phyloP scores from a whole-genome alignment of 2,113 vertebrate genomes.

The Anhinga anhinga region DNA sequence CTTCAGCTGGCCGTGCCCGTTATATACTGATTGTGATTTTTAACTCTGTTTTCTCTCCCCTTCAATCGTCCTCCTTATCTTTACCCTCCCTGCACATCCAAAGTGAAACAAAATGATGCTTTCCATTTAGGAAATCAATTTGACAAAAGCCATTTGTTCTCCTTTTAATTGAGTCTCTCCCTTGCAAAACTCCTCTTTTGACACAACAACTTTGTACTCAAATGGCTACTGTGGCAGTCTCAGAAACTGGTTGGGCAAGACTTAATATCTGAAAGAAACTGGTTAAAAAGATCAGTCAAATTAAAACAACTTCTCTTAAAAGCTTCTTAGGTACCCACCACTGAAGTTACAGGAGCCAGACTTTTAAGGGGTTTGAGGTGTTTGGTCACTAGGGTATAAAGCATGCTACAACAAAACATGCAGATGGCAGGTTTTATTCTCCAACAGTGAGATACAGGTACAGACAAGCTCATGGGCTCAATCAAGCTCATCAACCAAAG shows the following conservation, averaged over 20 bases:
- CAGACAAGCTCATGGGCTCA: background rate
- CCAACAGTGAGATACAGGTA: background rate
- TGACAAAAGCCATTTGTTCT: background rate
- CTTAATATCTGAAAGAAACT: background rate
- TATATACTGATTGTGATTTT: background rate
- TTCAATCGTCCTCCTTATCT: background rate
- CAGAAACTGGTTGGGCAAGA: background rate
- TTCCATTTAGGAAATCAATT: background rate
- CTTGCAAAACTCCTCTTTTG: background rate
- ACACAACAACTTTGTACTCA: background rate
- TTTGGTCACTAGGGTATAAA: background rate
- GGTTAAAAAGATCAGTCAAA: background rate
- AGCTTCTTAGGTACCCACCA: background rate
- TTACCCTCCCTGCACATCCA: background rate
- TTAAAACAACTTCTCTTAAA: background rate
- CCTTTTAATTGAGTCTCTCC: background rate
- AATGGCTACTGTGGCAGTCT: background rate
- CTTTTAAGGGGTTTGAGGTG: background rate
- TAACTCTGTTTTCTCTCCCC: background rate
- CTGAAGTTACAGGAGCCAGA: background rate
- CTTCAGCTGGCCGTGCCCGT: constrained; percentile 34
- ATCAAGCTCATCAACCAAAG: background rate
- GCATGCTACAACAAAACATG: background rate
- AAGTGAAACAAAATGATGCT: background rate
- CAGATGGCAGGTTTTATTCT: background rate